Base-by-base conservation (phyloP, 1,140 invertebrate genomes). In the Hyles vespertilio region DNA sequence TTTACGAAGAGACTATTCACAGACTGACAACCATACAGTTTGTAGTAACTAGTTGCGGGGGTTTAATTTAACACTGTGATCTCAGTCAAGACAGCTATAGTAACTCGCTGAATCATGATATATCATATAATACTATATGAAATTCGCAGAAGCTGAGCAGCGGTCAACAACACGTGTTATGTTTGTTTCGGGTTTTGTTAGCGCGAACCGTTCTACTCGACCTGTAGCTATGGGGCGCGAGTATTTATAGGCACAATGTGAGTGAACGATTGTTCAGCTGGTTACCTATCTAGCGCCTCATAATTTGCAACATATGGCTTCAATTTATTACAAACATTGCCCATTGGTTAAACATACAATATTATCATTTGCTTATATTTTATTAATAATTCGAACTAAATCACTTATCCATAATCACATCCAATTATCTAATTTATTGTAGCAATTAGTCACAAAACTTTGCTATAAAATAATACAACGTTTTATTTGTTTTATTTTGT, bases 221-320 rank as follows among this genome's bases (percentile, higher is more conserved):
- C 12, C 34, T 49, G 40, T 51, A 61, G 55, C 62, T 59, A 57
- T 45, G 45, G 56, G 44, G 47, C 49, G 51, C 61, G 59, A 47
- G 69, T 75, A 74, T 79, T 71, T 70, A 61, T 80, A 77, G 64
- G 36, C 73, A 73, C 65, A 33, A 60, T 59, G 65, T 59, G 45
- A 32, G 60, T 40, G 36, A 40, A 40, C 36, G 36, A 40, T 40
- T 56, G 58, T 51, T 45, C 36, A n/a, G 11, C 32, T 54, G 11
- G 34, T 54, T 54, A 7, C 32, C 32, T 34, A 51, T n/a, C 32
- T 34, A 9, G 50, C 50, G 50, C 50, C 7, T 51, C 50, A 51
- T 51, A 34, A 8, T 51, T 34, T 34, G 9, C 33, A 34, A 51
- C 10, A 51, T 7, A 51, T 34, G 33, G 32, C 2, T 3, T 33